Base-by-base conservation (phyloP, 2,113 vertebrate genomes). In the Poeciliopsis turrubarensis region DNA sequence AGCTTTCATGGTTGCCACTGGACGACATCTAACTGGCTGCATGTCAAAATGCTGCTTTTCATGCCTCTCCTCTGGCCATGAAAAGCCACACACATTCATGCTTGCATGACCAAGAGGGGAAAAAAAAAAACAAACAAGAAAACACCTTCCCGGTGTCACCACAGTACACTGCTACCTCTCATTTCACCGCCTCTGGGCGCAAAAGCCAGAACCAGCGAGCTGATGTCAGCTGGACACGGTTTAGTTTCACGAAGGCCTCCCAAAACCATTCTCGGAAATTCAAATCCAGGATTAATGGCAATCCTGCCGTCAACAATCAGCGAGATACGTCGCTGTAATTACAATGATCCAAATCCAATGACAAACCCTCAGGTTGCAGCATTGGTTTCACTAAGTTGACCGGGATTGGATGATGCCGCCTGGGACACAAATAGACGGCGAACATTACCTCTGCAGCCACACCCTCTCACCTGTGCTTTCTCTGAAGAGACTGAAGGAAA, bases 1-100 rank as follows among this genome's bases (percentile, higher is more conserved):
- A 78, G 85, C 87, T 89, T 86, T 89, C 87, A 87, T 72, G 65
- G 88, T 76, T 87, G 79, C 86, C 82, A 83, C 92, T 89, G 92
- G 89, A 90, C 92, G 91, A 93, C 92, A 85, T 82, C 76, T 22
- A 65, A 71, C 79, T 78, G 73, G 85, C 76, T 79, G 85, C 60
- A 88, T 90, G 90, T 85, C 70, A 75, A 79, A 89, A 75, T 19
- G 66, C 74, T 37, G 79, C 73, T 75, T 86, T 84, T 86, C 84
- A 85, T 64, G 64, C 60, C 69, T 34, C 68, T 69, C 32, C 79
- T 80, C 13, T 26, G 41, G 60, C 44, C 66, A 71, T 51, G 6
- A 75, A 78, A 75, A 75, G 19, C 17, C 72, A 64, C 47, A 27
- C 41, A 67, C 69, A 31, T 57, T 67, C 37, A 51, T 65, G 70